These are phyloP conservation scores for Micropoecilia bifurca DNA, from an alignment of 2,797 vertebrate genomes.

Conservation along the genomic window DNA sequence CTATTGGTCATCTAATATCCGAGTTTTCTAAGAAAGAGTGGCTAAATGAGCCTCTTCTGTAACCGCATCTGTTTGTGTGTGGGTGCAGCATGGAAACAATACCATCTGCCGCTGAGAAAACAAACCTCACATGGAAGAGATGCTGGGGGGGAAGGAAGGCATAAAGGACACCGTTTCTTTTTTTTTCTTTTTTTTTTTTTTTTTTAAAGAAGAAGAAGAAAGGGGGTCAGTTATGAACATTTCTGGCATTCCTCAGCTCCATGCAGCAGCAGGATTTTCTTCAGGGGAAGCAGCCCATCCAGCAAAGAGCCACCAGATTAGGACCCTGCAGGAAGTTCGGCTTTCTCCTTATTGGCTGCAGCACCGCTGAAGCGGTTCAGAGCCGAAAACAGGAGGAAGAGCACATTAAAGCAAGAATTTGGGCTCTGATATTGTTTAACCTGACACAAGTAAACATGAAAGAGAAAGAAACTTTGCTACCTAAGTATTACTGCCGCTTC, in stretches of 20 bases:
- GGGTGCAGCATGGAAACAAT: conserved; percentile 35
- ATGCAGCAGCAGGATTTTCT: conserved; percentile 64
- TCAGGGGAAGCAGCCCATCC: conserved; percentile 52
- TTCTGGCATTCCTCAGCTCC: conserved; percentile 68
- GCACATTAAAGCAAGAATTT: conserved; percentile 72
- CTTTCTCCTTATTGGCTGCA: conserved; percentile 38
- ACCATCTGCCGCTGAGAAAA: conserved; percentile 42
- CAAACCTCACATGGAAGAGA: conserved; percentile 23
- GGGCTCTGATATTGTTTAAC: conserved; percentile 66
- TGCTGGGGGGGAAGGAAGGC: conserved; percentile 16
- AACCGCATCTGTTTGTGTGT: conserved; percentile 17
- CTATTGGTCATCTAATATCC: conserved; percentile 43
- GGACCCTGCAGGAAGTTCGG: conserved; percentile 45
- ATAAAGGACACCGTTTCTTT: conserved; percentile 29
- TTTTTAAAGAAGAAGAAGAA: conserved; percentile 21
- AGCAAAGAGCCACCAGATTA: conserved; percentile 52
- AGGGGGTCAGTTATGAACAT: conserved; percentile 55
- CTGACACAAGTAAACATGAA: conserved; percentile 57
- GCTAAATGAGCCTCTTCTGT: conserved; percentile 1
- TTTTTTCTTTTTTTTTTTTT: too few species aligned
- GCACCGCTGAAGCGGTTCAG: conserved; percentile 37
- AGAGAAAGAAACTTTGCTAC: conserved; percentile 21
- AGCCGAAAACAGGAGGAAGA: conserved; percentile 65
- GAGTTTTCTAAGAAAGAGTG: conserved; percentile 38
- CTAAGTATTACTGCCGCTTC: conserved; percentile 43